These are phyloP conservation scores for Tadarida brasiliensis DNA, from an alignment of 2,797 vertebrate genomes.

Conservation along the genomic window DNA sequence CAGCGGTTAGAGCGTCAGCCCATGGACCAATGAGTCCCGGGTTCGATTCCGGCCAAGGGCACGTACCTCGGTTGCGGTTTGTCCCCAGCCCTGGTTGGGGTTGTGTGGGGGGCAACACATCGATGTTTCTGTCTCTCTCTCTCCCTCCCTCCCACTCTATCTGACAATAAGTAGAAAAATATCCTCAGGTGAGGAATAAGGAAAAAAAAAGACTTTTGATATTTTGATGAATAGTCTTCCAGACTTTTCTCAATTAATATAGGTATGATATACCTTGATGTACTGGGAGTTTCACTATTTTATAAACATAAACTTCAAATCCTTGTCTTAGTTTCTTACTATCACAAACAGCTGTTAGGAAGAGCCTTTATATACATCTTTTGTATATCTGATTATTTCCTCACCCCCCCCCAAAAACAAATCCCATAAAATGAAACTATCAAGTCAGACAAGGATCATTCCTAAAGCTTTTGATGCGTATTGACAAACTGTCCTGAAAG, in stretches of 20 bases:
- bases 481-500: background rate
- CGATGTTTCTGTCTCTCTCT: too few species aligned
- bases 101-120: too few species aligned
- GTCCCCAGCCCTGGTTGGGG: too few species aligned
- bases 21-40: too few species aligned
- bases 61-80: too few species aligned
- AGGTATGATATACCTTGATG: background rate
- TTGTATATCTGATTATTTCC: background rate
- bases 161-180: too few species aligned
- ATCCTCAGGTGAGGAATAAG: too few species aligned
- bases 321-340: background rate
- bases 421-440: background rate
- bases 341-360: background rate
- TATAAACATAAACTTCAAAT: background rate
- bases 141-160: too few species aligned
- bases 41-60: too few species aligned
- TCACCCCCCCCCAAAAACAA: background rate
- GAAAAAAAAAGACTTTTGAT: background rate
- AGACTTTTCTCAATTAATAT: background rate
- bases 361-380: background rate
- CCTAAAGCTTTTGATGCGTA: background rate
- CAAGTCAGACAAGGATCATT: background rate
- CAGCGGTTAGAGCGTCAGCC: too few species aligned
- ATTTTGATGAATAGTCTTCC: background rate
- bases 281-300: background rate